Evolutionary conservation across 2,113 vertebrate species (phyloP), one percentile per base, ranked within the genome.

Genomic region (Capreolus pygargus): DNA sequence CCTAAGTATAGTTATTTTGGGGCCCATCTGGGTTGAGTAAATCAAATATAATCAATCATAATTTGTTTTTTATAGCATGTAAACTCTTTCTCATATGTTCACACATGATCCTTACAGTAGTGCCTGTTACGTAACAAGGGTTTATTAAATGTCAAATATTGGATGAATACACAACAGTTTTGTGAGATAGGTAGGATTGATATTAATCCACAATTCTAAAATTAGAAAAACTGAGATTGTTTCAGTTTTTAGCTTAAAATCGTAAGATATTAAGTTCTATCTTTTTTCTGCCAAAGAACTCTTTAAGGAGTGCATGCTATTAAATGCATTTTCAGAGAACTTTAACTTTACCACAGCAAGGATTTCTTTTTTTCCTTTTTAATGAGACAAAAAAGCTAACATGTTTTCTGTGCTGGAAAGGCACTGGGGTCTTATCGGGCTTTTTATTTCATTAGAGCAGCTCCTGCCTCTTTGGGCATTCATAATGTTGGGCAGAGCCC

Each of bases 211-310:
- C 7, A 82, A 14, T 91, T 98, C 81, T 27, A 92, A 70, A 97
- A 61, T 86, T n/a, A 83, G 76, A 79, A 89, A 36, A 91, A 86
- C 27, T 64, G 27, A 67, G 11, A 52, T 93, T 36, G 17, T 96
- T 96, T 95, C 92, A 47, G 78, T 87, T 91, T 95, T 45, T 88
- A 93, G 45, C 39, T 92, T 61, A 95, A 86, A 52, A 47, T 84
- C 45, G 11, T 36, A 64, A 79, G 30, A 64, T 61, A 27, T 9
- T 61, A 89, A 91, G n/a, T 43, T 93, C 12, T 94, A 0, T 50
- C 27, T 64, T 89, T 96, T 85, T 93, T 54, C 43, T 86, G 45
- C 47, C 45, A 39, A 14, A 30, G 70, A 36, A 28, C 23, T 54
- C 15, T 91, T 54, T 33, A 64, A 88, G 47, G 74, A 74, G 64